These are phyloP conservation scores for Acanthurus tractus DNA, from an alignment of 2,797 vertebrate species.

Conservation along the genomic window DNA sequence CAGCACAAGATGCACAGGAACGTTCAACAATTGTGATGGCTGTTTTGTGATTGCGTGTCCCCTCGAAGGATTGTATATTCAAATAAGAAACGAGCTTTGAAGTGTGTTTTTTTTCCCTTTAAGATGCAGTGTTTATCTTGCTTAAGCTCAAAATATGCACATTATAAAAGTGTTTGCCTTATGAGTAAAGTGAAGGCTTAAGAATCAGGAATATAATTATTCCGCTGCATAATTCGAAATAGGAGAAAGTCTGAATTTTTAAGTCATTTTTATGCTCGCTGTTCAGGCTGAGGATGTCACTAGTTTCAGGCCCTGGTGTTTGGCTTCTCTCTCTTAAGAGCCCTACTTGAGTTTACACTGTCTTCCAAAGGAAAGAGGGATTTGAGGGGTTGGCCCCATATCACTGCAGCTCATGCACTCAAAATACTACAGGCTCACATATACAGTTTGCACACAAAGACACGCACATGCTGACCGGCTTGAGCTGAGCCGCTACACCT, in stretches of 20 bases:
- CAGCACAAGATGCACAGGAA: conserved; percentile 55
- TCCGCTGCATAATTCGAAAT: not conserved
- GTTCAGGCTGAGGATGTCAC: conserved; percentile 16
- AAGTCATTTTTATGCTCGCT: conserved; percentile 13
- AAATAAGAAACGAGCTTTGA: conserved; percentile 28
- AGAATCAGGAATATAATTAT: conserved; percentile 10
- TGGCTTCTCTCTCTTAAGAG: conserved; percentile 36
- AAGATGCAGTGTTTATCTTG: conserved; percentile 9
- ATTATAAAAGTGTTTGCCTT: conserved; percentile 19
- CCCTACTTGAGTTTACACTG: conserved; percentile 49
- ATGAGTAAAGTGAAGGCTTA: conserved; percentile 10
- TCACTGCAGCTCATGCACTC: conserved; percentile 57
- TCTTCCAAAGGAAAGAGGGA: conserved; percentile 51
- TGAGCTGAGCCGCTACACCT: conserved; percentile 73
- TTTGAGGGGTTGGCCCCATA: conserved; percentile 45
- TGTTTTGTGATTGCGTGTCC: conserved; percentile 38
- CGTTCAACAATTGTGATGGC: conserved; percentile 35
- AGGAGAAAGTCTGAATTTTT: not conserved
- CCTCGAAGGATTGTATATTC: conserved; percentile 22
- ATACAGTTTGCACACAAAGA: conserved; percentile 35
- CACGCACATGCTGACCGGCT: conserved; percentile 60
- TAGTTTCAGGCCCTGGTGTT: conserved; percentile 15
- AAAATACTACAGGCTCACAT: conserved; percentile 35
- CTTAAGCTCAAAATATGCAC: not conserved
- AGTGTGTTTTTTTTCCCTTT: conserved; percentile 5